Conservation (phyloP, 2,797 vertebrate genomes). For the Cryptoblepharus egeriae region DNA sequence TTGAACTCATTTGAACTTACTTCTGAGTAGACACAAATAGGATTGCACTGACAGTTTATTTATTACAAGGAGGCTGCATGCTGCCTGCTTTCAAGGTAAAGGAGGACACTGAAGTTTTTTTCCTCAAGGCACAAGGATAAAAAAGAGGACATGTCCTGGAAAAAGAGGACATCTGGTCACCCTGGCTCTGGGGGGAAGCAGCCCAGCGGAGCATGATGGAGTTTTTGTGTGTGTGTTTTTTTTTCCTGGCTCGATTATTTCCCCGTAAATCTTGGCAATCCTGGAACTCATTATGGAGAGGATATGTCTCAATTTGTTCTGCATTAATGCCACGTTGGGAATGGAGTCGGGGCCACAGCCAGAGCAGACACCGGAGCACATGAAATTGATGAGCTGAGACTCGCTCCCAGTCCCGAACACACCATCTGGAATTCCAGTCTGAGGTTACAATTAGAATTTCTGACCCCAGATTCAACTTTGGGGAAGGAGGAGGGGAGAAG, state of each 20-base stretch:
- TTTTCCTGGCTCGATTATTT: conserved; percentile 78
- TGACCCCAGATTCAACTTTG: conserved; percentile 84
- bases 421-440: conserved; percentile 87
- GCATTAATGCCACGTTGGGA: conserved; percentile 80
- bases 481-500: conserved; percentile 54
- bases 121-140: too few species aligned
- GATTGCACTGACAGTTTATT: too few species aligned
- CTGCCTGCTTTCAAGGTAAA: too few species aligned
- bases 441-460: conserved; percentile 78
- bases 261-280: conserved; percentile 81
- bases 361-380: conserved; percentile 72
- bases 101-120: too few species aligned
- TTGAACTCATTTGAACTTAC: too few species aligned
- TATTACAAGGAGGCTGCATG: too few species aligned
- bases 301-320: conserved; percentile 90
- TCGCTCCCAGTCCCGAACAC: conserved; percentile 80
- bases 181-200: too few species aligned
- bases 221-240: too few species aligned
- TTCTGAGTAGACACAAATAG: too few species aligned
- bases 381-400: conserved; percentile 89
- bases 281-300: conserved; percentile 87
- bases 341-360: conserved; percentile 70
- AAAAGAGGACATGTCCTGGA: too few species aligned
- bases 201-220: conserved; percentile 40
- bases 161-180: too few species aligned